Evolutionary conservation across 2,113 vertebrate species (phyloP).

Genomic region (Cyprinodon tularosa): DNA sequence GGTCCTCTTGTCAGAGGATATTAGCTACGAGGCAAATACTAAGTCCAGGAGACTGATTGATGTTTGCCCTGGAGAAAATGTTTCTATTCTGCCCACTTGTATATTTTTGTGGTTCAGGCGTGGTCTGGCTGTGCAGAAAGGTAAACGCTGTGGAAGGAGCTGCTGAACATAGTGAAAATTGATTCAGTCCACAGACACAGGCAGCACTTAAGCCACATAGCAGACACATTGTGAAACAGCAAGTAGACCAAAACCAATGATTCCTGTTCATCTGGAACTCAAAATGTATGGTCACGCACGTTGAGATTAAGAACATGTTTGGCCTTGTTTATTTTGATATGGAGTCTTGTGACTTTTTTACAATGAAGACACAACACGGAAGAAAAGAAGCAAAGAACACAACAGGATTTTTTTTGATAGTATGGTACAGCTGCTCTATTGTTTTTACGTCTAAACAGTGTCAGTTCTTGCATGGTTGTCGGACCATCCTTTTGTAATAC

Average conservation of each 20-base stretch:
- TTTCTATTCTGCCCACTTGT: slow-evolving; percentile 70
- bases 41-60: slow-evolving; percentile 65
- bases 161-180: slow-evolving; percentile 61
- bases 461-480: neutral
- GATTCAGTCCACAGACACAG: slow-evolving; percentile 56
- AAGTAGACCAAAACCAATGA: slow-evolving; percentile 53
- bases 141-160: slow-evolving; percentile 59
- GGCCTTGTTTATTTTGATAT: slow-evolving; percentile 36
- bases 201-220: slow-evolving; percentile 47
- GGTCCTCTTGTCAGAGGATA: slow-evolving; percentile 62
- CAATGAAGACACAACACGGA: slow-evolving; percentile 13
- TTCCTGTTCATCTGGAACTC: slow-evolving; percentile 60
- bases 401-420: slow-evolving; percentile 5
- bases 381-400: slow-evolving; percentile 6
- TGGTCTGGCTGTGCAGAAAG: slow-evolving; percentile 64
- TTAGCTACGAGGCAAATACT: slow-evolving; percentile 63
- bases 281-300: slow-evolving; percentile 39
- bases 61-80: slow-evolving; percentile 74
- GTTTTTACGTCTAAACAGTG: neutral
- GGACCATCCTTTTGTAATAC: neutral
- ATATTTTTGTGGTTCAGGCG: slow-evolving; percentile 74
- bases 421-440: neutral
- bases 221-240: slow-evolving; percentile 64
- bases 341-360: slow-evolving; percentile 30
- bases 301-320: slow-evolving; percentile 42